A percentile compares a stretch with the other conserved stretches of the same genome.
These are phyloP conservation scores for Typhlichthys subterraneus DNA, from an alignment of 2,797 vertebrate genomes.

Conservation along the genomic window DNA sequence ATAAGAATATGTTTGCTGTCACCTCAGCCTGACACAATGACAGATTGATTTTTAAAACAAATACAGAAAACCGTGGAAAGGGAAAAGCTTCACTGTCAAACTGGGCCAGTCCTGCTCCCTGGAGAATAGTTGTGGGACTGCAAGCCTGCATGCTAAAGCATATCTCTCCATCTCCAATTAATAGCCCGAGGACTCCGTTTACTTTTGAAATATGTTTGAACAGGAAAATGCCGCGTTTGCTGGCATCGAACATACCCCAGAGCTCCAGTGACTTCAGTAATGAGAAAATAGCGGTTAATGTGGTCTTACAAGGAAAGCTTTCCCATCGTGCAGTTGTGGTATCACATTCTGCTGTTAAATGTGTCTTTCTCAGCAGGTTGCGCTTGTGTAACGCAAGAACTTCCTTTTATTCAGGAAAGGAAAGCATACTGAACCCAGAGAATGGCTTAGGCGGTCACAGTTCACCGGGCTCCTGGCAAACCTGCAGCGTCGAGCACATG, in stretches of 20 bases:
- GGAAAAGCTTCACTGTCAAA: constrained; percentile 54
- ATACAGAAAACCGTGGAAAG: constrained; percentile 26
- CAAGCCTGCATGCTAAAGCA: constrained; percentile 59
- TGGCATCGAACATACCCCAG: constrained; percentile 18
- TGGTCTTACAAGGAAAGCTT: constrained; percentile 28
- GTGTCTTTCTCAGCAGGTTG: constrained; percentile 19
- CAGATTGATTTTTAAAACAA: constrained; percentile 12
- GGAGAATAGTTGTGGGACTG: constrained; percentile 57
- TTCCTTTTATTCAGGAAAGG: constrained; percentile 50
- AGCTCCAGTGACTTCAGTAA: constrained; percentile 40
- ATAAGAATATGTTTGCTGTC: constrained; percentile 34
- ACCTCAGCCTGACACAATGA: constrained; percentile 43
- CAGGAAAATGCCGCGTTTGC: constrained; percentile 47
- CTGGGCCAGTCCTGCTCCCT: constrained; percentile 34
- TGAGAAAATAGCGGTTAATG: constrained; percentile 26
- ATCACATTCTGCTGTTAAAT: constrained; percentile 44
- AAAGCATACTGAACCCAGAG: constrained; percentile 43
- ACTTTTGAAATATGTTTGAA: constrained; percentile 64
- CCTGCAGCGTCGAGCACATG: constrained; percentile 22
- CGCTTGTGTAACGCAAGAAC: constrained; percentile 39
- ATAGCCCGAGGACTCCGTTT: constrained; percentile 57
- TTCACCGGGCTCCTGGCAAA: constrained; percentile 41
- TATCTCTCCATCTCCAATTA: constrained; percentile 63
- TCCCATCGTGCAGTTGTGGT: constrained; percentile 39
- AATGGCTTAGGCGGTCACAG: constrained; percentile 34